Evolutionary conservation across 2,797 vertebrate genomes (phyloP).

Genomic region (Micromesistius poutassou): DNA sequence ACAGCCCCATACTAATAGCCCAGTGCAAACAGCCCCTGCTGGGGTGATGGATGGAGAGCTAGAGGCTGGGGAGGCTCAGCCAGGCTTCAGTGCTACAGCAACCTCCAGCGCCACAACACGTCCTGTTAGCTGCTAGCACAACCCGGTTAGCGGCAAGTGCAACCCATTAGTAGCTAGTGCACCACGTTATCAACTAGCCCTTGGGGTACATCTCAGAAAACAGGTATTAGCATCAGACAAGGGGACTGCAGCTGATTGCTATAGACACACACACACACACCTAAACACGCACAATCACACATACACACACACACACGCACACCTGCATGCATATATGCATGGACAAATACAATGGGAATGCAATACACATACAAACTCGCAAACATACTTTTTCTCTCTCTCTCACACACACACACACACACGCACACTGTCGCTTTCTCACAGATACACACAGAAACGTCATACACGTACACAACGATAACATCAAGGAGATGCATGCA

Average conservation of each 20-base stretch:
- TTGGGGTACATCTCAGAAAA: not conserved
- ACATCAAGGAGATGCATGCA: not conserved
- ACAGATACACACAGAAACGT: not conserved
- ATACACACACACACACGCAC: too few species aligned
- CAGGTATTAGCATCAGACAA: not conserved
- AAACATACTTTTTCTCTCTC: not conserved
- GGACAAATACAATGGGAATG: too few species aligned
- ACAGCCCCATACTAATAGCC: not conserved
- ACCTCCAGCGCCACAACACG: not conserved
- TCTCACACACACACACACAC: not conserved
- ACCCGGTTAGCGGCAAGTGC: not conserved
- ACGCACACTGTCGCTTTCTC: not conserved
- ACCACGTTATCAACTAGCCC: not conserved
- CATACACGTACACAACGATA: not conserved
- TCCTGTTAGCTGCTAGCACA: not conserved
- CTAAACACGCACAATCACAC: not conserved
- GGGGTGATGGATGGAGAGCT: slow-evolving; percentile 4
- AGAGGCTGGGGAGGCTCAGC: not conserved
- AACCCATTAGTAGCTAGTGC: not conserved
- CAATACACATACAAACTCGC: not conserved
- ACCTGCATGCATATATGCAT: too few species aligned
- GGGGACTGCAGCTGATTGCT: not conserved
- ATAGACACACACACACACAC: not conserved
- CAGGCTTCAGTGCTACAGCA: not conserved
- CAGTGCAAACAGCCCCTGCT: not conserved